phyloP scores from a whole-genome alignment of 2,888 invertebrate species.

The Prenolepis imparis region DNA sequence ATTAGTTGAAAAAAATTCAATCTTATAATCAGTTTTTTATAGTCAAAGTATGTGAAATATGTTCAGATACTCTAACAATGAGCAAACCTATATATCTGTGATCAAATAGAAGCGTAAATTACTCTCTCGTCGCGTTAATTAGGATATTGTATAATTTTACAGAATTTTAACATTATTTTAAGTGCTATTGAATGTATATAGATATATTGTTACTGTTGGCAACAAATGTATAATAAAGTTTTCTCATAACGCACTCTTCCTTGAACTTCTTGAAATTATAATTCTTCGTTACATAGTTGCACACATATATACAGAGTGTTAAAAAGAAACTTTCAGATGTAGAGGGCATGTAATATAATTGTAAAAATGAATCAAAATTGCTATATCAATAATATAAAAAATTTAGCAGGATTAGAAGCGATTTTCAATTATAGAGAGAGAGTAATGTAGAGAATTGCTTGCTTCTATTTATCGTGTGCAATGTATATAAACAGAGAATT shows the following conservation, averaged over 20 bases:
- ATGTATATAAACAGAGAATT: background rate
- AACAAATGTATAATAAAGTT: conserved; percentile 68
- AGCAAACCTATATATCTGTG: conserved; percentile 4
- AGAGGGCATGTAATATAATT: background rate
- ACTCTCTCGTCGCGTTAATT: background rate
- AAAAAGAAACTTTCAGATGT: background rate
- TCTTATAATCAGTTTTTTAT: background rate
- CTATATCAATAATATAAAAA: background rate
- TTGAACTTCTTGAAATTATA: conserved; percentile 55
- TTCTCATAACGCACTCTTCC: conserved; percentile 60
- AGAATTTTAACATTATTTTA: conserved; percentile 34
- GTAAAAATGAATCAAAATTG: background rate
- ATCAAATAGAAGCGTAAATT: conserved; percentile 22
- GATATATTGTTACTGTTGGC: conserved; percentile 66
- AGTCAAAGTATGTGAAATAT: conserved; percentile 5
- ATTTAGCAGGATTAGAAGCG: background rate
- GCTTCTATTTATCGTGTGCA: background rate
- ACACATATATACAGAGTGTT: background rate
- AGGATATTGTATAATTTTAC: conserved; percentile 1
- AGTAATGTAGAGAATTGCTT: background rate
- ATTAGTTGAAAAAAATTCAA: conserved; percentile 1
- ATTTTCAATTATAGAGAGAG: background rate
- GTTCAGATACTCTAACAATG: background rate
- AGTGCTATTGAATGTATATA: conserved; percentile 58
- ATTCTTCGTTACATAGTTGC: background rate